phyloP scores from a whole-genome alignment of 2,888 invertebrate genomes.

The Therioaphis trifolii region DNA sequence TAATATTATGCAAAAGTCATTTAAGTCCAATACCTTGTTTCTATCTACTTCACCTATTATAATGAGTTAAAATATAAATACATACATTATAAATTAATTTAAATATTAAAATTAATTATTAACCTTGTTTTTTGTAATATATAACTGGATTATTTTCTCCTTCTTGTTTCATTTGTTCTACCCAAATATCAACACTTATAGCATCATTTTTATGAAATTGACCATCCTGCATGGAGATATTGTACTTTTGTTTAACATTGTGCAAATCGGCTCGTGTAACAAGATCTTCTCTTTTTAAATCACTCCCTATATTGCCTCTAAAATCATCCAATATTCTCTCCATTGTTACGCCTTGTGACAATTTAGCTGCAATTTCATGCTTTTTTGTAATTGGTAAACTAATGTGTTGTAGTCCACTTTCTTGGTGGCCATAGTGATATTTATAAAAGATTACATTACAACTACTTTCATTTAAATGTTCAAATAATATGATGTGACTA shows the following conservation, averaged over 20 bases:
- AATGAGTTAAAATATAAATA: too few relatives aligned
- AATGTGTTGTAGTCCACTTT: not conserved
- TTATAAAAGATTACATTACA: not conserved
- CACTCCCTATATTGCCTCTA: not conserved
- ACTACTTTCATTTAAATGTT: not conserved
- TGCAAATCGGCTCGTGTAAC: not conserved
- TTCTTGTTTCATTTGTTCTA: too few relatives aligned
- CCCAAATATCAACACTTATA: not conserved
- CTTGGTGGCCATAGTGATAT: not conserved
- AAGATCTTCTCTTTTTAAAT: not conserved
- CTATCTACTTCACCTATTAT: not conserved
- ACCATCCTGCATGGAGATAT: not conserved
- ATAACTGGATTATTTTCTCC: too few relatives aligned
- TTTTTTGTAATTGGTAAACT: constrained; percentile 1
- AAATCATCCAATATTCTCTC: constrained; percentile 16
- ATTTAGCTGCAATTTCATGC: constrained; percentile 5
- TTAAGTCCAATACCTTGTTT: not conserved
- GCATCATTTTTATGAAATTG: not conserved
- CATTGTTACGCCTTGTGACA: not conserved
- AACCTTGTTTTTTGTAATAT: too few relatives aligned
- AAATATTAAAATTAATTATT: too few relatives aligned
- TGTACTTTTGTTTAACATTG: constrained; percentile 8
- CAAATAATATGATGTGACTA: not conserved
- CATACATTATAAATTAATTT: too few relatives aligned
- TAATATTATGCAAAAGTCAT: constrained; percentile 8